Base-by-base conservation (phyloP, 2,888 invertebrate species). In the Agrilus cyanescens region DNA sequence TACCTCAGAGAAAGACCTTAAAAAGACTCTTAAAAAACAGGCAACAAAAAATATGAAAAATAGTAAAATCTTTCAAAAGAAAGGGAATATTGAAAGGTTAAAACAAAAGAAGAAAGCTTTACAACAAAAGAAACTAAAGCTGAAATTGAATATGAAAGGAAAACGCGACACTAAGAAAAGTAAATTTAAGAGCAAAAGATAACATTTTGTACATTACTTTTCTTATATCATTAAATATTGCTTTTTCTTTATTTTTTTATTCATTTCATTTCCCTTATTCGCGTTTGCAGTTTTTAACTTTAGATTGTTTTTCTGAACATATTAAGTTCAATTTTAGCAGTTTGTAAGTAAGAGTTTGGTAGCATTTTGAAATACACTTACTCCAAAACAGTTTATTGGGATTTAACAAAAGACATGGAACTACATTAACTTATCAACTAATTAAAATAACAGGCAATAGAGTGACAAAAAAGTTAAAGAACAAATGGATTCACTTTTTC, bases 51-150 rank as follows among this genome's bases (percentile, higher is more conserved):
- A 79, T 58, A 72, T 86, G 12, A 77, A 84, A 57, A 82, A 82
- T 51, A 87, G 84, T 57, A 85, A 82, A 71, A 75, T 76, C 1
- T 86, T 82, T 56, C 80, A 83, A 67, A 75, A 74, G 65, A 85
- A 87, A 57, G 80, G 77, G 52, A 80, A 78, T 60, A 56, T 85
- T 18, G 84, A 85, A 46, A 74, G 76, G 49, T 67, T 73, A 38
- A 77, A 78, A 51, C 84, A 85, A 58, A 80, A 73, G 53, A 85
- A 83, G 61, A 78, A 79, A 58, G 72, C 79, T 1, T 60, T 65
- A 53, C 66, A 68, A 32, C 60, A 68, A 50, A 68, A 66, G 46
- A 65, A 59, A 54, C 57, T 67, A 57, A 60, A 57, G 34, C 60
- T 62, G 20, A 72, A 62, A 51, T 25, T 54, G 13, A 48, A 55